Conservation (phyloP, 2,113 vertebrate genomes). For the Apistogramma diplotaenia region DNA sequence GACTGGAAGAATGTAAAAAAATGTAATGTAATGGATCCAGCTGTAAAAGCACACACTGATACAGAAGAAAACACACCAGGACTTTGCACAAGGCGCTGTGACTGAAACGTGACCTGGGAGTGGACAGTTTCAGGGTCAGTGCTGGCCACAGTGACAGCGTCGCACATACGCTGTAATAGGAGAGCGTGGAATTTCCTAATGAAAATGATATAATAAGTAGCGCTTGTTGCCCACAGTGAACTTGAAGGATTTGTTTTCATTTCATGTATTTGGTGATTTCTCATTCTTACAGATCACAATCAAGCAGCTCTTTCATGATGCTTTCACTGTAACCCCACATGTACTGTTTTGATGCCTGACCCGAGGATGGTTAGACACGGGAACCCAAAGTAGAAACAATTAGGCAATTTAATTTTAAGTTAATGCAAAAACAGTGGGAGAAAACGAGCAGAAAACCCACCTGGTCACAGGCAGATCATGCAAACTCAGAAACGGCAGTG, state of each 20-base stretch:
- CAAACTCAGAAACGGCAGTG: background rate
- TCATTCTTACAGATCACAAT: background rate
- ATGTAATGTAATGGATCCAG: constrained; percentile 69
- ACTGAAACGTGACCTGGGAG: background rate
- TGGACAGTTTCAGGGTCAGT: constrained; percentile 17
- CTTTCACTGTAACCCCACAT: background rate
- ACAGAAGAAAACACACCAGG: constrained; percentile 42
- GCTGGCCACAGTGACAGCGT: background rate
- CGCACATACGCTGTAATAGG: background rate
- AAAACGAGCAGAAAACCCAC: background rate
- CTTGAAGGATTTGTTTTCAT: background rate
- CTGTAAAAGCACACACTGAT: constrained; percentile 72
- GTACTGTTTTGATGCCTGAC: background rate
- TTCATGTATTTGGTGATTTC: background rate
- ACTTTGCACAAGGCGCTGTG: constrained; percentile 27
- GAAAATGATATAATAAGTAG: background rate
- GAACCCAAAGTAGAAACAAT: background rate
- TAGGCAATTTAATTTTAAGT: background rate
- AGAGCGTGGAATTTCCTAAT: background rate
- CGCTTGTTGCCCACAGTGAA: background rate
- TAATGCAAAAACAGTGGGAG: background rate
- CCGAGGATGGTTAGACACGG: accelerated
- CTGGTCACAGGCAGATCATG: background rate
- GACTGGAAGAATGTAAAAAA: constrained; percentile 73
- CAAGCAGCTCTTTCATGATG: background rate